Conservation (phyloP, 1,140 invertebrate species). For the Anoplolepis gracilipes region DNA sequence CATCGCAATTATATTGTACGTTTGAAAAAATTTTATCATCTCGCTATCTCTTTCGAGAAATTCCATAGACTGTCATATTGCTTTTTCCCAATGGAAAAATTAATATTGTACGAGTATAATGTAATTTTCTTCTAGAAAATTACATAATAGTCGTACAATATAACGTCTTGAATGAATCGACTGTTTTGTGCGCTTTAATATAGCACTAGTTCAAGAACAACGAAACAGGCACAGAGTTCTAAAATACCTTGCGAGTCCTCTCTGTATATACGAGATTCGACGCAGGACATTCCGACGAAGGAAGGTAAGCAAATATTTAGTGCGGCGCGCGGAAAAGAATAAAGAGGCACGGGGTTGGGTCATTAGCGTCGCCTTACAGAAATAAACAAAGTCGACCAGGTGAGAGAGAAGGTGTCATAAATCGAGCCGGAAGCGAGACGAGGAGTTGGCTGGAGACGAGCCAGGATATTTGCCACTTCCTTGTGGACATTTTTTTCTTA, state of each 20-base stretch:
- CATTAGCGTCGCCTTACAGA: conserved; percentile 62
- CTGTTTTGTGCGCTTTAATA: conserved; percentile 27
- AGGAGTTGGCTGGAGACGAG: not conserved
- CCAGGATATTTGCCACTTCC: conserved; percentile 67
- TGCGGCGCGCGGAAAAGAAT: conserved; percentile 26
- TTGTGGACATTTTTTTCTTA: conserved; percentile 43
- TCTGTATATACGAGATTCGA: conserved; percentile 45
- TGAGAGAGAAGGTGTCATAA: conserved; percentile 63
- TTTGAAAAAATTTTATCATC: not conserved
- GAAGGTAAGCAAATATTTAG: conserved; percentile 60
- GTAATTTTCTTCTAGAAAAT: not conserved
- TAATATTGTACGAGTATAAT: not conserved
- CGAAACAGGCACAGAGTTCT: not conserved
- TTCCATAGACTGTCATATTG: not conserved
- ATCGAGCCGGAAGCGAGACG: conserved; percentile 62
- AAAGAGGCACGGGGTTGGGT: conserved; percentile 48
- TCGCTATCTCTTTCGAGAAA: not conserved
- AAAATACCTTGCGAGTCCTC: conserved; percentile 40
- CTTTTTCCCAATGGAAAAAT: not conserved
- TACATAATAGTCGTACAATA: too few species aligned
- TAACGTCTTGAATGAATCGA: not conserved
- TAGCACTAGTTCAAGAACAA: conserved; percentile 4
- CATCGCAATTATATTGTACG: not conserved
- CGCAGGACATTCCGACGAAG: conserved; percentile 52
- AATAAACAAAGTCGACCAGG: conserved; percentile 68